A percentile compares a stretch with the other conserved stretches of the same genome.
phyloP scores from a whole-genome alignment of 1,140 invertebrate genomes.

The Condylostylus longicornis region DNA sequence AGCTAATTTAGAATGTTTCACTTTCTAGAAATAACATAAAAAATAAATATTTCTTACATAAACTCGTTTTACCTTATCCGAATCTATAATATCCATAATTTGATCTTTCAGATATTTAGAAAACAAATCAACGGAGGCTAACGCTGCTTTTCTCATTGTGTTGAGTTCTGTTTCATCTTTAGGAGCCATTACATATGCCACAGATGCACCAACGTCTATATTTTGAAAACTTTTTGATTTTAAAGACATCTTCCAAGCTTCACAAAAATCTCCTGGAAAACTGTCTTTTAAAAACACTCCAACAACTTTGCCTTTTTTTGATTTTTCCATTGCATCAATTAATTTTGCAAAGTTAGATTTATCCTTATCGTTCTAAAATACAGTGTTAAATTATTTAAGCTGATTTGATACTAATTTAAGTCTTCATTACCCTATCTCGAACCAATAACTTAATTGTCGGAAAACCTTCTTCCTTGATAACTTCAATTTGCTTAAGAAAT shows the following conservation, averaged over 20 bases:
- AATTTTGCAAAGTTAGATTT: constrained; percentile 85
- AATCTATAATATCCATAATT: constrained; percentile 97
- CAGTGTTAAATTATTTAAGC: background rate
- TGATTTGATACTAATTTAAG: constrained; percentile 11
- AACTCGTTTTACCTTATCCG: constrained; percentile 57
- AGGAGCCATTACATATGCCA: constrained; percentile 79
- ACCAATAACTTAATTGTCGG: constrained; percentile 77
- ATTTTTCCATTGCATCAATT: constrained; percentile 69
- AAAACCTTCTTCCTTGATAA: constrained; percentile 68
- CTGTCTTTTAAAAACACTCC: constrained; percentile 94
- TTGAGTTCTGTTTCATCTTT: constrained; percentile 91
- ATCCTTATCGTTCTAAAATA: constrained; percentile 80
- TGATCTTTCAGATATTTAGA: constrained; percentile 93
- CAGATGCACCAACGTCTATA: constrained; percentile 71
- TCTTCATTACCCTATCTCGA: constrained; percentile 84
- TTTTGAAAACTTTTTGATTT: constrained; percentile 62
- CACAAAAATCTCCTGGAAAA: constrained; percentile 83
- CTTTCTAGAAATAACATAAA: constrained; percentile 53
- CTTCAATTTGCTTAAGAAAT: constrained; percentile 85
- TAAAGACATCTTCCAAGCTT: constrained; percentile 69
- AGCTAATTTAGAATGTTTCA: constrained; percentile 83
- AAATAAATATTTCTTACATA: background rate
- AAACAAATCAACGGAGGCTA: constrained; percentile 88
- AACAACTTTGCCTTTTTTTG: constrained; percentile 76
- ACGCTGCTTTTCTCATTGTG: constrained; percentile 85